phyloP scores from a whole-genome alignment of 2,113 vertebrate genomes.

The Pedionomus torquatus region DNA sequence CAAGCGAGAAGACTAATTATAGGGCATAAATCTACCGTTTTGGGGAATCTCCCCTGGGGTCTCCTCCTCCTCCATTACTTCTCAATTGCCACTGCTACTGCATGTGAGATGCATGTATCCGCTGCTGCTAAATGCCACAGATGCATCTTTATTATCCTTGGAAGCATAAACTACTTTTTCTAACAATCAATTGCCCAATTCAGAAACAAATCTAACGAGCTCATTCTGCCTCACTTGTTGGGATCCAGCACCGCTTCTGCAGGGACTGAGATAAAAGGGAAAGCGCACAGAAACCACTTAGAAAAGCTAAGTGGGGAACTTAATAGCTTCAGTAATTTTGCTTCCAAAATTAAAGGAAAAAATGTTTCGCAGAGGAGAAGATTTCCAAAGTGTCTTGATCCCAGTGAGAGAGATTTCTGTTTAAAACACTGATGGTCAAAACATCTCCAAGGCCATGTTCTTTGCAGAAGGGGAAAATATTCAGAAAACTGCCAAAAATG shows the following conservation, averaged over 20 bases:
- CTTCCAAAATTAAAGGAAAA: neutral
- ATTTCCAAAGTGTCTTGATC: neutral
- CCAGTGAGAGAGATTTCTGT: neutral
- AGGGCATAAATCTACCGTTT: neutral
- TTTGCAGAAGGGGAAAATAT: neutral
- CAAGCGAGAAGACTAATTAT: neutral
- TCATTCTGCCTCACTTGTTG: neutral
- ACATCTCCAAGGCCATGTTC: neutral
- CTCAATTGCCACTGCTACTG: neutral
- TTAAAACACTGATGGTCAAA: neutral
- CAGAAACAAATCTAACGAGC: neutral
- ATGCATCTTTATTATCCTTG: constrained; percentile 23
- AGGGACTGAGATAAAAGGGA: neutral
- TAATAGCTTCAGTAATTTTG: constrained; percentile 38
- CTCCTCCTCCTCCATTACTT: neutral
- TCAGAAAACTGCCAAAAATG: constrained; percentile 39
- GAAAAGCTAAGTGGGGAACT: neutral
- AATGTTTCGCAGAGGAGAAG: neutral
- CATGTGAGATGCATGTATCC: neutral
- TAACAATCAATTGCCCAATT: neutral
- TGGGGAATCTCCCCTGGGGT: neutral
- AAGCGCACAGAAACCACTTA: neutral
- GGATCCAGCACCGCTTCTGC: neutral
- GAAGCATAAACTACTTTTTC: neutral
- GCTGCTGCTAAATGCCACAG: neutral